Conservation (phyloP, 2,113 vertebrate species). For the Ammodytes marinus region DNA sequence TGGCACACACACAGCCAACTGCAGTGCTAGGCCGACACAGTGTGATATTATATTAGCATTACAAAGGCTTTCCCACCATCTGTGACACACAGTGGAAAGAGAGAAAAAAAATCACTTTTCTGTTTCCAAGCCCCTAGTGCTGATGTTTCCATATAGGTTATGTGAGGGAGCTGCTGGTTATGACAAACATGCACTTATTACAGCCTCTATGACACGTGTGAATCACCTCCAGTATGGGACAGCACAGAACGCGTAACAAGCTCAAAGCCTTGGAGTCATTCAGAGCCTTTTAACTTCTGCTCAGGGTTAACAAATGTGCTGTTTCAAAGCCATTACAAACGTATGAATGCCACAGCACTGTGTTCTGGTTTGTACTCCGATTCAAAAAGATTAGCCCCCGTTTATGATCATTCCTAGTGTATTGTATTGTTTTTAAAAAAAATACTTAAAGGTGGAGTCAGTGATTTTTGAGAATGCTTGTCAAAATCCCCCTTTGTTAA, state of each 20-base stretch:
- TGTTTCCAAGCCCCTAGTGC: constrained; percentile 72
- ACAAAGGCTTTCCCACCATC: constrained; percentile 87
- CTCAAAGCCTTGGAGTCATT: constrained; percentile 31
- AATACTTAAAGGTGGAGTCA: too few species aligned
- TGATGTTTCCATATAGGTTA: constrained; percentile 83
- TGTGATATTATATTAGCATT: constrained; percentile 89
- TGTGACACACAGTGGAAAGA: constrained; percentile 77
- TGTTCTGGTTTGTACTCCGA: constrained; percentile 25
- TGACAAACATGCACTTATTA: constrained; percentile 67
- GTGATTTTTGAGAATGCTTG: too few species aligned
- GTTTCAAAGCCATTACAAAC: constrained; percentile 26
- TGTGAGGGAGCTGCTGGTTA: constrained; percentile 58
- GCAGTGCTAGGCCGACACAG: constrained; percentile 81
- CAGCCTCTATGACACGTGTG: constrained; percentile 42
- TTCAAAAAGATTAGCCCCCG: constrained; percentile 22
- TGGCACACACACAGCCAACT: constrained; percentile 75
- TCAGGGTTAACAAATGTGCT: constrained; percentile 38
- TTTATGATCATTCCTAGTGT: constrained; percentile 22
- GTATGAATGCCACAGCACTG: constrained; percentile 22
- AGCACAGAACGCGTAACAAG: background rate
- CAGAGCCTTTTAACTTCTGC: constrained; percentile 42
- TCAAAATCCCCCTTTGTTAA: too few species aligned
- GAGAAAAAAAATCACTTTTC: constrained; percentile 73
- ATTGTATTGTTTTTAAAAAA: too few species aligned
- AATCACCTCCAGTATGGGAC: constrained; percentile 51